These are phyloP conservation scores for Antennarius striatus DNA, from an alignment of 2,113 vertebrate species.

Conservation along the genomic window DNA sequence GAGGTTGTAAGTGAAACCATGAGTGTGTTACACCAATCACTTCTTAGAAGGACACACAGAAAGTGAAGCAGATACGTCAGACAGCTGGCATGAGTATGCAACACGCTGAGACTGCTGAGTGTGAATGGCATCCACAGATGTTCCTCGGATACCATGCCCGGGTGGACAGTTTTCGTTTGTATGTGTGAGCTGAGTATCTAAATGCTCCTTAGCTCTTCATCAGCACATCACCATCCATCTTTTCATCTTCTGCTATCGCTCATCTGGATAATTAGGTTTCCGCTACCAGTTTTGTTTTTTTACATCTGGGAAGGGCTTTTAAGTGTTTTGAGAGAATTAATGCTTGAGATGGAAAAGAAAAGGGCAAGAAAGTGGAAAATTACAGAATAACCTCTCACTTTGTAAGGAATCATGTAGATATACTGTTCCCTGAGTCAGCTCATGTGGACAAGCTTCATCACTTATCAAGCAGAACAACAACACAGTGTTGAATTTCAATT, in stretches of 20 bases:
- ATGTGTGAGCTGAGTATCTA: conserved; percentile 50
- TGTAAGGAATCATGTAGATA: conserved; percentile 15
- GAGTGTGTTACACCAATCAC: background rate
- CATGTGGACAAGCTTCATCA: too few species aligned
- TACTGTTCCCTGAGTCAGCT: too few species aligned
- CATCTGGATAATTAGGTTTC: conserved; percentile 12
- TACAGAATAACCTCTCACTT: conserved; percentile 20
- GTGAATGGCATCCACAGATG: conserved; percentile 71
- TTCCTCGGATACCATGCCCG: conserved; percentile 55
- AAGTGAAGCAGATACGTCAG: conserved; percentile 25
- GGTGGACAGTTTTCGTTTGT: conserved; percentile 38
- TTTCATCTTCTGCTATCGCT: conserved; percentile 4
- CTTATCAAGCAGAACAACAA: too few species aligned
- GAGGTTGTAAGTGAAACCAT: background rate
- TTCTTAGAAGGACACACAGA: conserved; percentile 11
- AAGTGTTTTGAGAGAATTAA: conserved; percentile 10
- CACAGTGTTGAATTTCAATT: too few species aligned
- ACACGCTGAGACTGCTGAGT: conserved; percentile 33
- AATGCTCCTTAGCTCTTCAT: conserved; percentile 50
- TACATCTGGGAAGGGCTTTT: background rate
- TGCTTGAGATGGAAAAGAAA: conserved; percentile 15
- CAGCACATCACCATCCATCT: conserved; percentile 32
- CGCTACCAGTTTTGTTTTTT: background rate
- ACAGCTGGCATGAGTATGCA: conserved; percentile 48
- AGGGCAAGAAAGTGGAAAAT: conserved; percentile 9